Conservation (phyloP, 2,797 vertebrate genomes). For the Sebastolobus altivelis region DNA sequence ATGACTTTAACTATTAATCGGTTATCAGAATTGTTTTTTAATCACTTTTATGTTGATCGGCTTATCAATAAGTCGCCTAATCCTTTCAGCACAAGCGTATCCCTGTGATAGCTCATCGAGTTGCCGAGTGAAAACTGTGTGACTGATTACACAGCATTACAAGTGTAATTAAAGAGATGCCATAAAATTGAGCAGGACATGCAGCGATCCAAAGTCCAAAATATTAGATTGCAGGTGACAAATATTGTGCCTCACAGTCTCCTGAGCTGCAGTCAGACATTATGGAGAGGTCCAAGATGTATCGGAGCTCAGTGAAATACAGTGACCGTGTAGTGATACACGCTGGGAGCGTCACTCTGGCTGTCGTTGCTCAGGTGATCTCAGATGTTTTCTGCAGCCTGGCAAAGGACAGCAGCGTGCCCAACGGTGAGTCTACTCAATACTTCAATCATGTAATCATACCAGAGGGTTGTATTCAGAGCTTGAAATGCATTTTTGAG, state of each 20-base stretch:
- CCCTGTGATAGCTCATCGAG: too few species aligned
- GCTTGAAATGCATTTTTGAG: too few species aligned
- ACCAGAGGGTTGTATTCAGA: background rate
- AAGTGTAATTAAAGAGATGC: background rate
- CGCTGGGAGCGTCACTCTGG: conserved; percentile 43
- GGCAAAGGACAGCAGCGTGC: conserved; percentile 35
- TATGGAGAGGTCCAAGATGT: conserved; percentile 3
- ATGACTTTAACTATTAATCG: too few species aligned
- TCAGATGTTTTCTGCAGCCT: conserved; percentile 41
- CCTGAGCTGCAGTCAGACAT: background rate
- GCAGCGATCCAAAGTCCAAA: conserved; percentile 65
- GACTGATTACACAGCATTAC: background rate
- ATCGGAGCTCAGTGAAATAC: background rate
- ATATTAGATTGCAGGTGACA: background rate
- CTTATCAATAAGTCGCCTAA: background rate
- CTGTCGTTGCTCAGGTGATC: conserved; percentile 54
- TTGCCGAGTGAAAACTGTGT: background rate
- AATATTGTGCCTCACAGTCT: background rate
- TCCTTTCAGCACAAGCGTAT: background rate
- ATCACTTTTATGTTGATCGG: background rate
- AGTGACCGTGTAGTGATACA: conserved; percentile 29
- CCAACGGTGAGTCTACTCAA: conserved; percentile 62
- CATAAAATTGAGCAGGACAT: background rate
- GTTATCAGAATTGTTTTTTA: background rate
- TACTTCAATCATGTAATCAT: background rate